Base-by-base conservation (phyloP, 2,888 invertebrate genomes). In the Lasioglossum malachurum region DNA sequence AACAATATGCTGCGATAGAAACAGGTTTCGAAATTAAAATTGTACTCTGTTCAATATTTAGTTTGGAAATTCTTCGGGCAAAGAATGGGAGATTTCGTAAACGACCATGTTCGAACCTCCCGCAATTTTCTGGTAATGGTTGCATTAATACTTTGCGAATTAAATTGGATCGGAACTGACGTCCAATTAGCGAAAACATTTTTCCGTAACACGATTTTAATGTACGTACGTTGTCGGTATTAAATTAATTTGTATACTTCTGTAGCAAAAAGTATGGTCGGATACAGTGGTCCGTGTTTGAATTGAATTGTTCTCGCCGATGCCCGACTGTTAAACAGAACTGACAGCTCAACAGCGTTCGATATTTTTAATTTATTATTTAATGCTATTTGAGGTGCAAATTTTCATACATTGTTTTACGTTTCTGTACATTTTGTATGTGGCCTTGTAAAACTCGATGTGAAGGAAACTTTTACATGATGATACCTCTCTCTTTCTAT, bases 1-100 rank as follows among this genome's bases (percentile, higher is more conserved):
- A 76, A n/a, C 60, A 64, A 76, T 76, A 46, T 31, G 23, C 44
- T 31, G 67, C 60, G 76, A 64, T 46, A 46, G 44, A 23, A 46
- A 35, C 64, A 41, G n/a, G n/a, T 38, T 35, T 74, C 49, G 31
- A 73, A 73, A 46, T 46, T 4, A 12, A 19, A 46, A 49, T 23
- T 35, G 31, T 14, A 23, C 49, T 49, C 53, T 35, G n/a, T 46
- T 67, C 7, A 16, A 46, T 19, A 44, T 44, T 23, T 23, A 19
- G 46, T 12, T 60, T 67, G 67, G 1, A 78, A 78, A 71, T 53
- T 53, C 16, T 10, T 38, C 49, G 23, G 23, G 1, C 12, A 1
- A 53, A 74, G 53, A 53, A 53, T n/a, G 19, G 16, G 27, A 41
- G 27, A 12, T 44, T 44, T 46, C 27, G 27, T 46, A 41, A n/a